A percentile compares a stretch with the other conserved stretches of the same genome.
phyloP scores from a whole-genome alignment of 2,113 vertebrate species.

The Puma concolor region DNA sequence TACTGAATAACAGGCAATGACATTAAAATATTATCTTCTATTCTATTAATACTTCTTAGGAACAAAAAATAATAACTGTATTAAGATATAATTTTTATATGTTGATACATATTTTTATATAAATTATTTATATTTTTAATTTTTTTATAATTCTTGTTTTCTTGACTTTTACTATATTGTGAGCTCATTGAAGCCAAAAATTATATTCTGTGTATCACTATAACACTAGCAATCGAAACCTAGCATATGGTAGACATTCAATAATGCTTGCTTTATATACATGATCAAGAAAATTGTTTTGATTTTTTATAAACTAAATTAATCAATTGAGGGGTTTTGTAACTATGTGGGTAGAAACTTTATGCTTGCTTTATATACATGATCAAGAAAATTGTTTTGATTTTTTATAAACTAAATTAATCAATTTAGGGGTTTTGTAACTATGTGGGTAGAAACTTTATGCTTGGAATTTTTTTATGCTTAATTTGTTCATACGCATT shows the following conservation, averaged over 20 bases:
- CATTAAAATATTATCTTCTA: slow-evolving; percentile 38
- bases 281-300: not conserved
- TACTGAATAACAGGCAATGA: not conserved
- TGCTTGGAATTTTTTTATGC: not conserved
- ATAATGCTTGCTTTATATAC: not conserved
- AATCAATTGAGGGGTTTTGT: slow-evolving; percentile 1
- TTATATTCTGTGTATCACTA: not conserved
- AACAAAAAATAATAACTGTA: not conserved
- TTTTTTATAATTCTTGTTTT: not conserved
- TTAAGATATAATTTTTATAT: not conserved
- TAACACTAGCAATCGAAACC: not conserved
- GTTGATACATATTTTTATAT: not conserved
- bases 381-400: not conserved
- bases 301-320: slow-evolving; percentile 19
- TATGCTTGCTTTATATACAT: not conserved
- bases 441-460: not conserved
- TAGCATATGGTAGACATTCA: not conserved
- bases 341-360: not conserved
- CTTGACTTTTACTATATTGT: not conserved
- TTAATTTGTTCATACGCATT: not conserved
- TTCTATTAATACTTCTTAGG: not conserved
- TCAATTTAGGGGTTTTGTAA: not conserved
- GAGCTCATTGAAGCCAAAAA: not conserved
- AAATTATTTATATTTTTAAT: not conserved
- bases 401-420: slow-evolving; percentile 31